These are phyloP conservation scores for Pycnonotus jocosus DNA, from an alignment of 2,113 vertebrate genomes.

Conservation along the genomic window DNA sequence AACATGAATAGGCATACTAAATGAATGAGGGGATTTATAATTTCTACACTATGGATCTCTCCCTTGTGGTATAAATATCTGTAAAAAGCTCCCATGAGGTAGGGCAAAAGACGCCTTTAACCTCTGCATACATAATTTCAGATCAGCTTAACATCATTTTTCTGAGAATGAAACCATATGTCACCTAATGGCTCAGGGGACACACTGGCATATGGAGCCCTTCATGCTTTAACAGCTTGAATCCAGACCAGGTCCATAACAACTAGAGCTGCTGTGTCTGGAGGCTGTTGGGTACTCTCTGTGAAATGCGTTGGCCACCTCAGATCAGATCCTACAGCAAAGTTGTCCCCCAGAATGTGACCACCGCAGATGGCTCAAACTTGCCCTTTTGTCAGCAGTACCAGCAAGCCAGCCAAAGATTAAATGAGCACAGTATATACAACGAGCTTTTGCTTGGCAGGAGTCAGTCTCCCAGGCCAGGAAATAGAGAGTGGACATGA, in stretches of 20 bases:
- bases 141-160: background rate
- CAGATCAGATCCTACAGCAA: background rate
- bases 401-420: background rate
- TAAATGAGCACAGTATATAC: background rate
- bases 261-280: background rate
- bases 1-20: background rate
- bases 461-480: background rate
- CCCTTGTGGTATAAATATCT: background rate
- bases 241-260: background rate
- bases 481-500: background rate
- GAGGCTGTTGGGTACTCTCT: background rate
- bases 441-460: background rate
- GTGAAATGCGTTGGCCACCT: background rate
- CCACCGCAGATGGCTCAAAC: background rate
- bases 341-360: background rate
- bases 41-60: background rate
- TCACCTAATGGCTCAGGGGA: constrained; percentile 22
- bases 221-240: background rate
- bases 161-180: constrained; percentile 29
- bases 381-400: background rate
- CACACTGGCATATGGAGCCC: background rate
- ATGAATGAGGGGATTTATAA: background rate
- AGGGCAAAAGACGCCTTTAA: background rate
- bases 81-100: background rate
- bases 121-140: constrained; percentile 30